Evolutionary conservation across 2,113 vertebrate genomes (phyloP).

Genomic region (Coptodon rendalli): DNA sequence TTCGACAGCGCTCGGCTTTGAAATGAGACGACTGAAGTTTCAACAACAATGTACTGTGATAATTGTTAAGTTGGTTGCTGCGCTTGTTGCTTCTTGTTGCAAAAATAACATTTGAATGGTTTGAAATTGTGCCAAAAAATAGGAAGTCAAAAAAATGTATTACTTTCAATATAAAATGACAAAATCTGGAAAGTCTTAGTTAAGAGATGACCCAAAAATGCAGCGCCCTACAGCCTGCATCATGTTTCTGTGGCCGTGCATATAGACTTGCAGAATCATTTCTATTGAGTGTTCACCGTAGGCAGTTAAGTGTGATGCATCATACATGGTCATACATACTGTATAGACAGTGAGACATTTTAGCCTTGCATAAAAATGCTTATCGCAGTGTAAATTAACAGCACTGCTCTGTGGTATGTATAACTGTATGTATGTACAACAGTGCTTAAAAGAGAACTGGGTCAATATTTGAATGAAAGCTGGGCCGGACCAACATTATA

Average conservation of each 20-base stretch:
- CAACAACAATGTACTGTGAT: background rate
- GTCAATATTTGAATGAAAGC: background rate
- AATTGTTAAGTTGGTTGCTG: fast-evolving
- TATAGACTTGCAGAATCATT: background rate
- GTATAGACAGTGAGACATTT: background rate
- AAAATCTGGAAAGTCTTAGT: background rate
- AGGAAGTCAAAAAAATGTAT: background rate
- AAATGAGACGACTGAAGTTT: background rate
- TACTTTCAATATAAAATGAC: background rate
- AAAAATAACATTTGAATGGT: background rate
- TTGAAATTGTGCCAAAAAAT: background rate
- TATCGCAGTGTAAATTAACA: no score
- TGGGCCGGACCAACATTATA: background rate
- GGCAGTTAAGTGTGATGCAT: background rate
- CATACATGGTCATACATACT: background rate
- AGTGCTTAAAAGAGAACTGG: background rate
- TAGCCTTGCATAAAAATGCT: background rate
- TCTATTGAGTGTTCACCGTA: background rate
- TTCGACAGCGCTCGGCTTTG: background rate
- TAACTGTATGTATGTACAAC: background rate
- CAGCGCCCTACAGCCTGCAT: background rate
- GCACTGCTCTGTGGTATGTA: background rate
- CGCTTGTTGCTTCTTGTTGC: background rate
- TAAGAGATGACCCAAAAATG: background rate
- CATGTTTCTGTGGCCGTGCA: background rate